Base-by-base conservation (phyloP, 2,888 invertebrate genomes). In the Pterostichus niger region DNA sequence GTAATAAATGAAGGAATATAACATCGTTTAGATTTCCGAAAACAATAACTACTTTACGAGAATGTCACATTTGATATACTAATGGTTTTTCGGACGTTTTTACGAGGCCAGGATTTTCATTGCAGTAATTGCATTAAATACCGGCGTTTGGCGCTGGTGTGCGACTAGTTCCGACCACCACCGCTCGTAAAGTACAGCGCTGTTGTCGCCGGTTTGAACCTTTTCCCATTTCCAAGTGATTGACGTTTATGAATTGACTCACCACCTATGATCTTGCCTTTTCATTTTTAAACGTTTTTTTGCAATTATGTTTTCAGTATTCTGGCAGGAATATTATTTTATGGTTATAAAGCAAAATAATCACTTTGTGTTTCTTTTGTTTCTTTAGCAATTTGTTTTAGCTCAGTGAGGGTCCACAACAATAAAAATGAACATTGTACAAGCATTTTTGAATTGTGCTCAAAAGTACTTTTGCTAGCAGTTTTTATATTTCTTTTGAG, bases 61-160 rank as follows among this genome's bases (percentile, higher is more conserved):
- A 10, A 15, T 15, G 56, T 77, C 40, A 77, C 56, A 77, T 77
- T 77, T 56, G 77, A 56, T 77, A 56, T 15, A 54, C 77, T 77
- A 77, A 77, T 77, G 77, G 77, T 35, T 77, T 56, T 56, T 35
- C 24, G 75, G 49, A 75, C 75, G 75, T 75, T 75, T 75, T 75
- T 75, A 75, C 75, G 75, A 75, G 75, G 49, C 52, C 75, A 13
- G 44, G 44, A 44, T 71, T 71, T 71, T 71, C 71, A 71, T 71
- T 71, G 71, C 17, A 24, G 75, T 75, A 75, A 75, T 75, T 75
- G 75, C 75, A 52, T 75, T 75, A 75, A 75, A 75, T 75, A 71
- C 68, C 68, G 49, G 49, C 49, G 75, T 33, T 75, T 49, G 24
- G 3, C 3, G 46, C 17, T 35, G 52, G 11, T 33, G 64, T 40